phyloP scores from a whole-genome alignment of 1,140 invertebrate species.

The Zaprionus nigranus region DNA sequence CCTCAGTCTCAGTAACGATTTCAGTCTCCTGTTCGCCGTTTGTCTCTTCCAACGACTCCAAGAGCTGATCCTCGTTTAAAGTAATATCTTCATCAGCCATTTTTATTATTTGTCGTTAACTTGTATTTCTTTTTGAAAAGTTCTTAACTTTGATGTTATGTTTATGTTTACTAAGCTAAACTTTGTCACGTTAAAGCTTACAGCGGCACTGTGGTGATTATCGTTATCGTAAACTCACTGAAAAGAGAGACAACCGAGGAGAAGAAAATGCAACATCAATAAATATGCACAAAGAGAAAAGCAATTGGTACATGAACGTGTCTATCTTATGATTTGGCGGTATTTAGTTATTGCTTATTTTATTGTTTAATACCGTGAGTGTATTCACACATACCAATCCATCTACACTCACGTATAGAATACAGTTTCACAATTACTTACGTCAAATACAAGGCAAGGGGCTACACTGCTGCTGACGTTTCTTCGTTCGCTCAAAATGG shows the following conservation, averaged over 20 bases:
- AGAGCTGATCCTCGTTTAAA: slow-evolving; percentile 83
- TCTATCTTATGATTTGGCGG: slow-evolving; percentile 10
- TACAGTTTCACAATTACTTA: slow-evolving; percentile 35
- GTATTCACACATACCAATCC: not conserved
- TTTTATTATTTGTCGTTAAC: slow-evolving; percentile 28
- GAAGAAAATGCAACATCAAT: slow-evolving; percentile 16
- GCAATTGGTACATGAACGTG: slow-evolving; percentile 2
- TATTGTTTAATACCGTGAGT: not conserved
- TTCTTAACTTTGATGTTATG: slow-evolving; percentile 54
- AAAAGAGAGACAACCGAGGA: slow-evolving; percentile 25
- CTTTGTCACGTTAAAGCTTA: slow-evolving; percentile 55
- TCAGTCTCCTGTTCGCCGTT: slow-evolving; percentile 83
- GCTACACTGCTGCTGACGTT: slow-evolving; percentile 64
- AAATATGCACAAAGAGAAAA: slow-evolving; percentile 32
- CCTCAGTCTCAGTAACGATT: slow-evolving; percentile 77
- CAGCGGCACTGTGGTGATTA: slow-evolving; percentile 35
- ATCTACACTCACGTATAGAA: not conserved
- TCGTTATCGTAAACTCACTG: slow-evolving; percentile 49
- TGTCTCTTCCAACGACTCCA: slow-evolving; percentile 84
- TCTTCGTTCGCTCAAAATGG: slow-evolving; percentile 74
- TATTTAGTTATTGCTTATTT: not conserved
- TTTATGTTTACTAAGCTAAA: slow-evolving; percentile 58
- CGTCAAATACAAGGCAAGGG: slow-evolving; percentile 45
- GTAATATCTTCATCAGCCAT: slow-evolving; percentile 84
- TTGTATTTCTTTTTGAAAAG: slow-evolving; percentile 12